Conservation (phyloP, 2,113 vertebrate genomes). For the Chinchilla lanigera region DNA sequence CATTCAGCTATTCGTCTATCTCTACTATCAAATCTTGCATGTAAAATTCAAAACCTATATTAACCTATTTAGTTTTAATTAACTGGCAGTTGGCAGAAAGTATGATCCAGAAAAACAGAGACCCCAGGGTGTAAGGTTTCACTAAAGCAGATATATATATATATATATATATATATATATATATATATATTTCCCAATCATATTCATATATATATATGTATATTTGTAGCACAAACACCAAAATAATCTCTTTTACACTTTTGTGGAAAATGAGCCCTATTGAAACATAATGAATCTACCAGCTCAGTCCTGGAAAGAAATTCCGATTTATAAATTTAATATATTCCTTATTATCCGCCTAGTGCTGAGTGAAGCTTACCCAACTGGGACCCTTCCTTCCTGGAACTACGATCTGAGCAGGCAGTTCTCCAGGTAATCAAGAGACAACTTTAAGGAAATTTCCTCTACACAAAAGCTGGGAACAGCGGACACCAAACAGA, state of each 20-base stretch:
- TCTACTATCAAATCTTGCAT: neutral
- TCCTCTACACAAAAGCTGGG: neutral
- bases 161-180: too few relatives aligned
- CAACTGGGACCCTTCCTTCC: neutral
- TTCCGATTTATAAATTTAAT: neutral
- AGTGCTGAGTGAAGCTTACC: neutral
- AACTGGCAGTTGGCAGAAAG: conserved; percentile 8
- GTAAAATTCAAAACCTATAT: conserved; percentile 11
- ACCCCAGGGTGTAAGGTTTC: neutral
- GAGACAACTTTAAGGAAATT: conserved; percentile 7
- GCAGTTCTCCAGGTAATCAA: neutral
- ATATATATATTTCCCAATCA: too few relatives aligned
- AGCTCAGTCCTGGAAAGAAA: neutral
- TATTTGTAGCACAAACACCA: neutral
- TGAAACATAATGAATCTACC: conserved; percentile 15
- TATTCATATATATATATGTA: too few relatives aligned
- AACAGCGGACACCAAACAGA: neutral
- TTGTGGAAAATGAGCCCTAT: neutral
- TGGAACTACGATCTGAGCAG: neutral
- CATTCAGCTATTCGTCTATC: neutral
- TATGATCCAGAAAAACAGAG: neutral
- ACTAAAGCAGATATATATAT: neutral
- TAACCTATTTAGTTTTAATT: conserved; percentile 48
- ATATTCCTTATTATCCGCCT: neutral
- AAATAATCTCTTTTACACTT: neutral